Evolutionary conservation across 2,797 vertebrate genomes (phyloP), one percentile per base, ranked within the genome.

Genomic region (Morelia viridis): DNA sequence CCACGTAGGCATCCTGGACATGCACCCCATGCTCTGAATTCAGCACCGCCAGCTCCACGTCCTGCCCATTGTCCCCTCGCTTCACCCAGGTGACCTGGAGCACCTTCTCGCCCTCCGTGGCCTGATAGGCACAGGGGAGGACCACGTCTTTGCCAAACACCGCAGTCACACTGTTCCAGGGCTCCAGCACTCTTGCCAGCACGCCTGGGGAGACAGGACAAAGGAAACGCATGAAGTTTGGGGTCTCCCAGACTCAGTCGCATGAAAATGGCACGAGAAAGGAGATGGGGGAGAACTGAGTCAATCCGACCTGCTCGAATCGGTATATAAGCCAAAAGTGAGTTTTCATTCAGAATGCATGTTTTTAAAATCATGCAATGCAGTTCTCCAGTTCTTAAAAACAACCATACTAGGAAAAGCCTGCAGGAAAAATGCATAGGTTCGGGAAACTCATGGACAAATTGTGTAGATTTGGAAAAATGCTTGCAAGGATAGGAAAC

Each of bases 41-140:
- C 41, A 98, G 94, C 31, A 97, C 94, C 0, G 95, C 97, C 89
- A 98, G 86, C 94, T 97, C 95, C 41, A 87, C 15, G 0, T 58
- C 7, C 13, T 2, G 89, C 64, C 97, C 95, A 0, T 35, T 91
- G 0, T 93, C 31, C 0, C 93, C 94, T n/a, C 95, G 95, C 88
- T 98, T 98, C 62, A 92, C 96, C 99, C 99, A 99, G 4, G 96
- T 98, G 94, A 99, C 98, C 96, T 99, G 99, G 60, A 94, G 95
- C 95, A 98, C 97, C 92, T 89, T 71, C 86, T 99, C 98, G 46
- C 93, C 97, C 8, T 92, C 97, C 1, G 97, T 96, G 0, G 96
- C 96, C 65, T 97, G 97, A 95, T 98, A 99, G 76, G 93, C 97
- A 61, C 99, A 99, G 24, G 98, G 98, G 41, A 99, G 98, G 76